A percentile compares a stretch with the other conserved stretches of the same genome.
phyloP scores from a whole-genome alignment of 2,113 vertebrate species.

The Tachysurus vachellii region DNA sequence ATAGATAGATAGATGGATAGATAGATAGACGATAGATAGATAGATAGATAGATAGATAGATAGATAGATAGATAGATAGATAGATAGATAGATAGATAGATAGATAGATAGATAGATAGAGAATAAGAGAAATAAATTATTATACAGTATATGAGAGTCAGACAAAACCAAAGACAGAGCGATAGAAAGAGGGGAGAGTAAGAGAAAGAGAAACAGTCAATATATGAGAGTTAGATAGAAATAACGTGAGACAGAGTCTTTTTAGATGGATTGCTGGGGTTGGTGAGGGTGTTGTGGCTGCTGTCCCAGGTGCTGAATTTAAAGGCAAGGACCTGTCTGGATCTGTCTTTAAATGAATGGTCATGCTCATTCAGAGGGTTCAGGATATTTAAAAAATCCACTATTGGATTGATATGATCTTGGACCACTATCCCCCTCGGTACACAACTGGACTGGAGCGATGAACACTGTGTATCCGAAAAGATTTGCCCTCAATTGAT shows the following conservation, averaged over 20 bases:
- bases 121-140: too few species aligned
- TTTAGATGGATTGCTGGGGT: background rate
- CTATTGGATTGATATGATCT: too few species aligned
- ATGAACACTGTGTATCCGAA: background rate
- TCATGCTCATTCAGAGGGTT: background rate
- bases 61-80: too few species aligned
- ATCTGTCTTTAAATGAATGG: too few species aligned
- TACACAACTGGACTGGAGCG: background rate
- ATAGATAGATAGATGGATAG: background rate
- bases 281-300: background rate
- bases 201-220: too few species aligned
- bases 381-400: background rate
- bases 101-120: too few species aligned
- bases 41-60: too few species aligned
- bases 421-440: background rate
- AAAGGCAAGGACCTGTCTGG: too few species aligned
- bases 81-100: too few species aligned
- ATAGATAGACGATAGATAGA: background rate
- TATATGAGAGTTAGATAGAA: background rate
- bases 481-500: background rate
- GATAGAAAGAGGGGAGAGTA: too few species aligned
- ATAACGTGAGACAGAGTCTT: background rate
- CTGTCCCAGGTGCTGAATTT: slow-evolving; percentile 10
- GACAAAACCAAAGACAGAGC: too few species aligned
- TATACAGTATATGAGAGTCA: too few species aligned